Percentiles rank a stretch among this genome's conserved stretches.
These are phyloP conservation scores for Drosophila teissieri DNA, from an alignment of 1,140 invertebrate species.

Conservation along the genomic window DNA sequence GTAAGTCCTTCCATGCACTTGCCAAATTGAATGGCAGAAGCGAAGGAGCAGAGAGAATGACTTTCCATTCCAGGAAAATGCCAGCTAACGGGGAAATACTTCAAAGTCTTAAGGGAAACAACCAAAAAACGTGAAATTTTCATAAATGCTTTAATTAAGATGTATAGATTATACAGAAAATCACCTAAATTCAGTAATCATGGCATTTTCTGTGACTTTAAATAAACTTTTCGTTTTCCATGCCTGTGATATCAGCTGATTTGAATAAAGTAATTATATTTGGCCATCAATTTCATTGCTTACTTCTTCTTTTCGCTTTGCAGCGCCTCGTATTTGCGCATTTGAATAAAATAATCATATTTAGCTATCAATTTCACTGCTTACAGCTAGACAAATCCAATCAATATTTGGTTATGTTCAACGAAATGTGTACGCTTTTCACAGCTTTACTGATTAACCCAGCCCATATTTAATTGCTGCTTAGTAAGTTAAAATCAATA, in stretches of 20 bases:
- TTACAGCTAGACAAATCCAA: not conserved
- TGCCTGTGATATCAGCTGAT: too few relatives aligned
- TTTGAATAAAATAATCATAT: not conserved
- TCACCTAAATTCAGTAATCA: not conserved
- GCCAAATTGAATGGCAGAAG: constrained; percentile 22
- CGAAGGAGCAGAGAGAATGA: constrained; percentile 2
- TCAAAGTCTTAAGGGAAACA: too few relatives aligned
- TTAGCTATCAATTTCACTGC: not conserved
- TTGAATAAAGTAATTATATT: not conserved
- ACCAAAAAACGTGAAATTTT: too few relatives aligned
- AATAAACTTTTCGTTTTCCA: too few relatives aligned
- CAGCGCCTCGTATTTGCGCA: too few relatives aligned
- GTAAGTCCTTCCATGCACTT: constrained; percentile 51
- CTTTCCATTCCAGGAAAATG: constrained; percentile 11
- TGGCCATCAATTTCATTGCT: not conserved
- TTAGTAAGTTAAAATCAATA: constrained; percentile 9
- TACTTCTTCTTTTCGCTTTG: too few relatives aligned
- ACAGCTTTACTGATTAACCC: not conserved
- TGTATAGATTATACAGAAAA: too few relatives aligned
- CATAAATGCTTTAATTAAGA: too few relatives aligned
- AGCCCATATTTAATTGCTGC: not conserved
- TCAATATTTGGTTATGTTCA: not conserved
- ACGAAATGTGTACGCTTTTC: not conserved
- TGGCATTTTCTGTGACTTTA: too few relatives aligned
- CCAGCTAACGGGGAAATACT: not conserved